Evolutionary conservation across 2,113 vertebrate species (phyloP).

Genomic region (Phyllopteryx taeniolatus): DNA sequence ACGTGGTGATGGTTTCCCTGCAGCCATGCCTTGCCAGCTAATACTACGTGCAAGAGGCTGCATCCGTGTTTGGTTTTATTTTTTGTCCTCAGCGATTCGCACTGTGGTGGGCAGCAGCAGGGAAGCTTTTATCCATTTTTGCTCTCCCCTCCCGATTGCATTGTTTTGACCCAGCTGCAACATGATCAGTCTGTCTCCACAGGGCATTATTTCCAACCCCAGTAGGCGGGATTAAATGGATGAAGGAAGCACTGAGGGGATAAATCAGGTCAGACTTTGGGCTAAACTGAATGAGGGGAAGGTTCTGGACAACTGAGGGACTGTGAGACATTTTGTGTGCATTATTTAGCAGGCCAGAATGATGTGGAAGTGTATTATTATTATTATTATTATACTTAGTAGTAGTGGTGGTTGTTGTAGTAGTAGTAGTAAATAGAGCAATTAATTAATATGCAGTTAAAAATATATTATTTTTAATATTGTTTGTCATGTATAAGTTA

Average conservation of each 20-base stretch:
- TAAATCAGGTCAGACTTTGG: slow-evolving; percentile 42
- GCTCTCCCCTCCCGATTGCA: slow-evolving; percentile 17
- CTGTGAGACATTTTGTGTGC: not conserved
- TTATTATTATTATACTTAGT: not conserved
- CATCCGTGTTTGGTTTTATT: slow-evolving; percentile 12
- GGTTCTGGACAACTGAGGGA: slow-evolving; percentile 12
- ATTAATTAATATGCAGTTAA: not conserved
- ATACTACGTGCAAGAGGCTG: slow-evolving; percentile 35
- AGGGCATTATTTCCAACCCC: slow-evolving; percentile 53
- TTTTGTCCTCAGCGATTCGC: slow-evolving; percentile 30
- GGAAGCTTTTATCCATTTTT: slow-evolving; percentile 26
- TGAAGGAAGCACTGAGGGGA: slow-evolving; percentile 37
- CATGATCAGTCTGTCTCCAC: slow-evolving; percentile 40
- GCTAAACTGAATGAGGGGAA: slow-evolving; percentile 30
- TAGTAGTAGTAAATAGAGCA: not conserved
- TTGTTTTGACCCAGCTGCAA: slow-evolving; percentile 50
- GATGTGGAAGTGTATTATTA: not conserved
- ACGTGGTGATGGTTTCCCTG: slow-evolving; percentile 1
- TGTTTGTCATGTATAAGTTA: no score
- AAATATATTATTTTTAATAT: not conserved
- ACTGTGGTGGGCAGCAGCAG: slow-evolving; percentile 17
- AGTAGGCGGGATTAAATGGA: slow-evolving; percentile 54
- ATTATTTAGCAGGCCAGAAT: not conserved
- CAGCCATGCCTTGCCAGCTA: slow-evolving; percentile 13
- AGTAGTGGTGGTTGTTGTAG: not conserved